Evolutionary conservation across 2,888 invertebrate species (phyloP), one percentile per base, ranked within the genome.

Genomic region (Polydrusus cervinus): DNA sequence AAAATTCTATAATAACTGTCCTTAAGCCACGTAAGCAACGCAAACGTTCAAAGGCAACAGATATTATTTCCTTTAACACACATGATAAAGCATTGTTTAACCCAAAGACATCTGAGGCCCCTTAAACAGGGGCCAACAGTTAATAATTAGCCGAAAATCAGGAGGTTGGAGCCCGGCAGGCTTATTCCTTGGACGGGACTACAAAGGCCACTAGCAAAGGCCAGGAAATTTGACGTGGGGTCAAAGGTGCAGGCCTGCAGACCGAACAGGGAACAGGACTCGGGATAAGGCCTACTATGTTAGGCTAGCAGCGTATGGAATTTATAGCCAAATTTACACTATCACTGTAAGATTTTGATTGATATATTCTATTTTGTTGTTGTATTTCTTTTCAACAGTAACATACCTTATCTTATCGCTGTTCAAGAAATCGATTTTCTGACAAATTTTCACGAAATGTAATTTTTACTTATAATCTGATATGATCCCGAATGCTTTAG

Each of bases 221-320:
- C 84, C 86, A 85, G 85, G 86, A 85, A 86, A 86, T 85, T 86
- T 86, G 85, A 85, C 82, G 62, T 83, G 80, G 83, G 84, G 85
- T 85, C 85, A 85, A 86, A 86, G 85, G 85, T 69, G 68, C 47
- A 60, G 68, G 43, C 67, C 45, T 45, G 64, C 64, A 64, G 62
- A 55, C 55, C 55, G 55, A 34, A n/a, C 13, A 55, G 55, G 55
- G 34, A 53, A 55, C 55, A 9, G 14, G 34, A 3, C 6, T 34
- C 3, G n/a, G 38, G 20, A 9, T 11, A 38, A 38, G 67, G 57
- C 67, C 67, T 68, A 68, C 67, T 68, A 57, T 68, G 18, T 14
- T n/a, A 55, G 30, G 53, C 53, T n/a, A n/a, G n/a, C 53, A 53
- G 53, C 10, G 20, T 25, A 25, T n/a, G 14, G 25, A 25, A 16